phyloP scores from a whole-genome alignment of 2,113 vertebrate species.

The Sinosuthora webbiana region DNA sequence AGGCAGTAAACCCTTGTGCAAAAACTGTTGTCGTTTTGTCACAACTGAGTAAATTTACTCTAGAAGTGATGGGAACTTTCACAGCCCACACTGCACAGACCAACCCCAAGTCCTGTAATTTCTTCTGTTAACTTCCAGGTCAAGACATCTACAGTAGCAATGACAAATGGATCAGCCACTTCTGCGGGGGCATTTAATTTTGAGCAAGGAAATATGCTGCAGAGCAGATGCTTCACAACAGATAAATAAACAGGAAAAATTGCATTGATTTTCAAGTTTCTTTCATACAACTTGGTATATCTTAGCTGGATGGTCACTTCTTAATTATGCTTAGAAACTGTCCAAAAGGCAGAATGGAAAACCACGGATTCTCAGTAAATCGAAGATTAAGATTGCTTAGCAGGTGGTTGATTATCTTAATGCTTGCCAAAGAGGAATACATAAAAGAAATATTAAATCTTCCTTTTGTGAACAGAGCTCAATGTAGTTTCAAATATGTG shows the following conservation, averaged over 20 bases:
- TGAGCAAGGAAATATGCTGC: neutral
- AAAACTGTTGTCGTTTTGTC: neutral
- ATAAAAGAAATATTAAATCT: neutral
- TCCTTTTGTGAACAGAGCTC: neutral
- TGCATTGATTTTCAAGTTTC: neutral
- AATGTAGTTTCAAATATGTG: neutral
- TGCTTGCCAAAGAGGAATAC: neutral
- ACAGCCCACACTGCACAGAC: neutral
- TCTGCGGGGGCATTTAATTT: neutral
- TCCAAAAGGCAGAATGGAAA: neutral
- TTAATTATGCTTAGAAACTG: neutral
- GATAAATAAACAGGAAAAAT: neutral
- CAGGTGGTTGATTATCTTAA: neutral
- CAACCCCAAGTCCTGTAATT: neutral
- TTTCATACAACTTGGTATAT: neutral
- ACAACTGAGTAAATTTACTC: neutral
- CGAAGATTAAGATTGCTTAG: neutral
- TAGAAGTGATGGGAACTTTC: neutral
- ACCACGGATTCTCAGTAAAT: neutral
- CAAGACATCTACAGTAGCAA: neutral
- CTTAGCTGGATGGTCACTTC: neutral
- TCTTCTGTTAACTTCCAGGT: neutral
- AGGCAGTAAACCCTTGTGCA: neutral
- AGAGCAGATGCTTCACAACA: neutral
- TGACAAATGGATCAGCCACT: neutral